Conservation (phyloP, 1,140 invertebrate genomes). For the Drosophila sturtevanti region DNA sequence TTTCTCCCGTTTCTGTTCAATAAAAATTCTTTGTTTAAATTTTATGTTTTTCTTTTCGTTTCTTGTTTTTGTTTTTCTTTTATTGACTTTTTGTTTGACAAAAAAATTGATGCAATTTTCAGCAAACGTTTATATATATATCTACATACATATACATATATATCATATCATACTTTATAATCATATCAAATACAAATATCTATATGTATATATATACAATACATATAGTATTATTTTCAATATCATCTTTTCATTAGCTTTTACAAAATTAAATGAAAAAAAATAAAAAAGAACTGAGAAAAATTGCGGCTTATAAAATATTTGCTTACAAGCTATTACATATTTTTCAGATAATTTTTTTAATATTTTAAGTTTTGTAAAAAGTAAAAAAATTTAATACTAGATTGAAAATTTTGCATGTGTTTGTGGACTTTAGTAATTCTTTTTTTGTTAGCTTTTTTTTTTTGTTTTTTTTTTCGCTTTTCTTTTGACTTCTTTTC, state of each 20-base stretch:
- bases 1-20: background rate
- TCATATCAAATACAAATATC: background rate
- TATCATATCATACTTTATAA: slow-evolving; percentile 1
- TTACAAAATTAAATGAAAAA: slow-evolving; percentile 30
- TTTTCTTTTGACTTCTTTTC: slow-evolving; percentile 27
- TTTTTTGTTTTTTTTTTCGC: slow-evolving; percentile 29
- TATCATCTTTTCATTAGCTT: slow-evolving; percentile 31
- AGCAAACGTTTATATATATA: slow-evolving; percentile 49
- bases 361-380: background rate
- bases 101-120: slow-evolving; percentile 82
- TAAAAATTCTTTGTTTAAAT: background rate
- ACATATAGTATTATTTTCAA: slow-evolving; percentile 5
- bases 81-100: slow-evolving; percentile 58
- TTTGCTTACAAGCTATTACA: slow-evolving; percentile 51
- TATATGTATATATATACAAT: background rate
- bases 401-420: slow-evolving; percentile 52
- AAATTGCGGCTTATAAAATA: slow-evolving; percentile 42
- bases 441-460: slow-evolving; percentile 41
- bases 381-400: slow-evolving; percentile 26
- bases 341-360: slow-evolving; percentile 4
- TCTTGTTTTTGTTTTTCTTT: slow-evolving; percentile 32
- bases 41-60: slow-evolving; percentile 15
- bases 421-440: too few relatives aligned
- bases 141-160: too few relatives aligned
- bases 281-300: slow-evolving; percentile 37